These are phyloP conservation scores for Pararge aegeria DNA, from an alignment of 1,140 invertebrate genomes.

Conservation along the genomic window DNA sequence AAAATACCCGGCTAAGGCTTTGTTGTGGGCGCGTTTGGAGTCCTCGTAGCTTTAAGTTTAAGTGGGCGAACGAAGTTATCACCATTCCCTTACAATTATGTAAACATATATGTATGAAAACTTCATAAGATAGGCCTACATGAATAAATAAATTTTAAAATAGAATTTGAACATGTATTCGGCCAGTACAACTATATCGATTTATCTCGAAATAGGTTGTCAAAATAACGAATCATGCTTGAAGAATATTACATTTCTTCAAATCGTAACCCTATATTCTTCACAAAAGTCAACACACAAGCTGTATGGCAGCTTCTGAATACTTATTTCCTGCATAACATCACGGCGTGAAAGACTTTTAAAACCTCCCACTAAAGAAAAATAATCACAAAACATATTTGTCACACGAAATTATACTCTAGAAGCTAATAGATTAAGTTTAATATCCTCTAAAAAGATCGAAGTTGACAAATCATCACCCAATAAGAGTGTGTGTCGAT, in stretches of 20 bases:
- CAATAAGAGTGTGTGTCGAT: conserved; percentile 57
- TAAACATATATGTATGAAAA: no score
- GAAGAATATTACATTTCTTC: neutral
- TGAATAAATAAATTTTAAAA: no score
- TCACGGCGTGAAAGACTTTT: conserved; percentile 52
- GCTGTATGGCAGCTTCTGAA: neutral
- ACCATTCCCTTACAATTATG: no score
- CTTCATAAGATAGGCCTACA: no score
- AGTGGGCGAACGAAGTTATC: no score
- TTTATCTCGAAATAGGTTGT: no score
- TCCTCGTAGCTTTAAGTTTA: no score
- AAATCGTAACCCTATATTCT: neutral
- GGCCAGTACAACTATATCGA: no score
- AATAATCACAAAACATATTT: conserved; percentile 25
- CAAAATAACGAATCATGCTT: no score
- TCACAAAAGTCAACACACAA: neutral
- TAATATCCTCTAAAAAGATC: conserved; percentile 24
- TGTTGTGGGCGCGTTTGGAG: no score
- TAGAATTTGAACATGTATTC: no score
- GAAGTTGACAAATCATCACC: conserved; percentile 72
- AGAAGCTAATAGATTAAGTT: conserved; percentile 21
- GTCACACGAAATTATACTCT: conserved; percentile 7
- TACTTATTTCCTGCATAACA: conserved; percentile 29
- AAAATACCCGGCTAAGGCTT: no score
- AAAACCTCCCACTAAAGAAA: conserved; percentile 48